A percentile compares a stretch with the other conserved stretches of the same genome.
These are phyloP conservation scores for Trichopria drosophilae DNA, from an alignment of 2,888 invertebrate species.

Conservation along the genomic window DNA sequence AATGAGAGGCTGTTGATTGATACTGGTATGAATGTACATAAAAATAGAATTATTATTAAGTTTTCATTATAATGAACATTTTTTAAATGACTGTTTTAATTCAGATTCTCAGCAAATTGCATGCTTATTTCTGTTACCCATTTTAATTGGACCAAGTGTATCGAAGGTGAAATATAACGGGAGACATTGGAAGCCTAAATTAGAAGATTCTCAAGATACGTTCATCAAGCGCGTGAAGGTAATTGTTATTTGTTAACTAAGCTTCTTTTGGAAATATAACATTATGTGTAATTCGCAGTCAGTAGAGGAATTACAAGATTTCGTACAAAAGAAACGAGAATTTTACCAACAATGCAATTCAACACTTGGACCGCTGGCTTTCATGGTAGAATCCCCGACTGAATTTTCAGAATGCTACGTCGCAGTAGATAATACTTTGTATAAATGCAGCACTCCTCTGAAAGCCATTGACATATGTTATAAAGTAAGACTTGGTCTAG, in stretches of 20 bases:
- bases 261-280: too few species aligned
- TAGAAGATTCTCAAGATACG: conserved; percentile 9
- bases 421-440: conserved; percentile 2
- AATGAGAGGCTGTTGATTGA: background rate
- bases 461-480: conserved; percentile 11
- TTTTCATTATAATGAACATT: background rate
- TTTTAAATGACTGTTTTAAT: background rate
- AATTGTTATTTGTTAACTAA: background rate
- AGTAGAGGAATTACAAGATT: conserved; percentile 8
- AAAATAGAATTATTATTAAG: background rate
- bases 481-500: background rate
- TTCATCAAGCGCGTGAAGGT: conserved; percentile 13
- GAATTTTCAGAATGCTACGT: conserved; percentile 2
- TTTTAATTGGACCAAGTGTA: conserved; percentile 10
- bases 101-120: background rate
- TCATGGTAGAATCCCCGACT: background rate
- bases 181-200: conserved; percentile 16
- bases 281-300: conserved; percentile 2
- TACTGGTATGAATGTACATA: conserved; percentile 4
- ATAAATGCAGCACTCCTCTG: conserved; percentile 2
- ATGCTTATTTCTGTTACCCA: conserved; percentile 11
- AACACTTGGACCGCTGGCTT: conserved; percentile 3
- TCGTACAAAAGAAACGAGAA: conserved; percentile 8
- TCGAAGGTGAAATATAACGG: conserved; percentile 14
- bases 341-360: conserved; percentile 8